These are phyloP conservation scores for Dione juno DNA, from an alignment of 2,888 invertebrate genomes.

Conservation along the genomic window DNA sequence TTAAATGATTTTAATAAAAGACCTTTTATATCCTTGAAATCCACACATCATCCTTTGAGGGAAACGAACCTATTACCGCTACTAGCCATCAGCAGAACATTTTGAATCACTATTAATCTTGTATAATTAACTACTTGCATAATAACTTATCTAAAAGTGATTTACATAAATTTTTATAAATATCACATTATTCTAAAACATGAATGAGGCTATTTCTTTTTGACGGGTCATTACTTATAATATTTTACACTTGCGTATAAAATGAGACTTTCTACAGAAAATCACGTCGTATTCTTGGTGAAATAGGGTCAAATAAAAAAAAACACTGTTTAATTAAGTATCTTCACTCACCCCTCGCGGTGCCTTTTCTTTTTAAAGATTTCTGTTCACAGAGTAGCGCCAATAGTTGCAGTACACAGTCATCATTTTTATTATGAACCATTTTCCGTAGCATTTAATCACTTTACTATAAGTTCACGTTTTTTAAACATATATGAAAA, in stretches of 20 bases:
- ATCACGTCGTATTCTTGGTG: slow-evolving; percentile 10
- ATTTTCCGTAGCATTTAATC: slow-evolving; percentile 50
- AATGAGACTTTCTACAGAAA: slow-evolving; percentile 2
- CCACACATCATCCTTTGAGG: too few relatives aligned
- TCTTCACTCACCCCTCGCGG: slow-evolving; percentile 59
- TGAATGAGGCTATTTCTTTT: background rate
- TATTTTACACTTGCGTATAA: slow-evolving; percentile 9
- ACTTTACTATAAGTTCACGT: background rate
- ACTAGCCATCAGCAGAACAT: too few relatives aligned
- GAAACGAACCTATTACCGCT: too few relatives aligned
- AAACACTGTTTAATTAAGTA: slow-evolving; percentile 34
- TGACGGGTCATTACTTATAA: slow-evolving; percentile 6
- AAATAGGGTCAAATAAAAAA: slow-evolving; percentile 26
- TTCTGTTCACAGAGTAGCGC: slow-evolving; percentile 65
- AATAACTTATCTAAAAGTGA: slow-evolving; percentile 2
- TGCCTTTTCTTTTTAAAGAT: slow-evolving; percentile 52
- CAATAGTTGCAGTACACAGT: slow-evolving; percentile 69
- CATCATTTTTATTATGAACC: slow-evolving; percentile 66
- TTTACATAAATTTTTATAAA: slow-evolving; percentile 9
- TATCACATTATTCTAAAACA: slow-evolving; percentile 7
- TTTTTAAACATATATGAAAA: background rate
- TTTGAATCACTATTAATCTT: too few relatives aligned
- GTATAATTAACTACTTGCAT: too few relatives aligned
- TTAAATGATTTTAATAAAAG: too few relatives aligned
- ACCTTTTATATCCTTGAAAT: too few relatives aligned